phyloP scores from a whole-genome alignment of 2,888 invertebrate genomes.

The Cheilosia grossa region DNA sequence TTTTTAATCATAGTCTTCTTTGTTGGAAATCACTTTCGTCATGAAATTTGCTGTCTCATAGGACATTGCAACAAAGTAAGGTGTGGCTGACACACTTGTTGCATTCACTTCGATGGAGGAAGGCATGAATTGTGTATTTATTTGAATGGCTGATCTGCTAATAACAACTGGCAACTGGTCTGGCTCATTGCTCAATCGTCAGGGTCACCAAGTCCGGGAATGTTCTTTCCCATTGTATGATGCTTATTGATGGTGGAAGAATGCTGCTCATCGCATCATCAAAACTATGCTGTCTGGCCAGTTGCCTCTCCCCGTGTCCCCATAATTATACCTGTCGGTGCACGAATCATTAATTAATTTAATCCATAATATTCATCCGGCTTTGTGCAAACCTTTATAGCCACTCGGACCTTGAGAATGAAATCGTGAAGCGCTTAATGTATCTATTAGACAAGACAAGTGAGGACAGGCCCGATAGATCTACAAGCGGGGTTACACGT shows the following conservation, averaged over 20 bases:
- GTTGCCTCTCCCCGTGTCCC: not conserved
- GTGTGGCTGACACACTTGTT: not conserved
- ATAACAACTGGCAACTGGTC: not conserved
- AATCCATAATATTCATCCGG: not conserved
- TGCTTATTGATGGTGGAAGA: not conserved
- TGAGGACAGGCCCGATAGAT: not conserved
- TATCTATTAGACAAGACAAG: not conserved
- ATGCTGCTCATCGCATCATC: constrained; percentile 2
- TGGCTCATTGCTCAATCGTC: not conserved
- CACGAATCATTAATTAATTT: not conserved
- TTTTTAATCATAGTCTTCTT: no score
- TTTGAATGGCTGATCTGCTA: no score
- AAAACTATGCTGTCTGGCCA: not conserved
- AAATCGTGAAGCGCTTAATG: not conserved
- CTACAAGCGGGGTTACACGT: no score
- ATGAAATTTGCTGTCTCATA: no score
- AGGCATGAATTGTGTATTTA: no score
- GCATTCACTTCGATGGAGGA: not conserved
- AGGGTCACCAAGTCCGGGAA: not conserved
- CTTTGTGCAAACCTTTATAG: not conserved
- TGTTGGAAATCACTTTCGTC: no score
- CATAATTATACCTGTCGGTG: not conserved
- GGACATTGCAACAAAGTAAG: no score
- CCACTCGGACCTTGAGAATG: not conserved
- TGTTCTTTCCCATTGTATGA: not conserved